A percentile compares a stretch with the other conserved stretches of the same genome.
Evolutionary conservation across 2,797 vertebrate species (phyloP).

Genomic region (Syngnathus rostellatus): DNA sequence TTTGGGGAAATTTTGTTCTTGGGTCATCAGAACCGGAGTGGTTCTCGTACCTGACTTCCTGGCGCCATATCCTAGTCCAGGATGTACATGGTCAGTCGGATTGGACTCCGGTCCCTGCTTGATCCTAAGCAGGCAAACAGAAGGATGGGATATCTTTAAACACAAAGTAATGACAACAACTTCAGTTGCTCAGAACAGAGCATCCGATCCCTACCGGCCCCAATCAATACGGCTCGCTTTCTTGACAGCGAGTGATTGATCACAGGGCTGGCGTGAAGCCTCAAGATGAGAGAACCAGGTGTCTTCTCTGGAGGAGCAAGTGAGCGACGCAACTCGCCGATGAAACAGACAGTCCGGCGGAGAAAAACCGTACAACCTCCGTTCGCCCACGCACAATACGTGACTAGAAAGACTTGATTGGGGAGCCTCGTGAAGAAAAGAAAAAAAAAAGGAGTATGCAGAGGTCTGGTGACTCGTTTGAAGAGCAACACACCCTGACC

Average conservation of each 20-base stretch:
- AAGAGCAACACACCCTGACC: slow-evolving; percentile 22
- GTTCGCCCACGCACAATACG: slow-evolving; percentile 59
- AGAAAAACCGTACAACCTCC: slow-evolving; percentile 45
- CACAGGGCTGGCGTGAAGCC: slow-evolving; percentile 51
- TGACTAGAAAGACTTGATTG: slow-evolving; percentile 54
- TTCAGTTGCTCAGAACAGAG: slow-evolving; percentile 23
- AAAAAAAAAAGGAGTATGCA: slow-evolving; percentile 29
- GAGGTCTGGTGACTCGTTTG: slow-evolving; percentile 12
- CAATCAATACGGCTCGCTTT: slow-evolving; percentile 57
- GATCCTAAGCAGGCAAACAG: background rate
- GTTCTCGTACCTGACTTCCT: background rate
- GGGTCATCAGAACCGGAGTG: background rate
- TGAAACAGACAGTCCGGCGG: slow-evolving; percentile 59
- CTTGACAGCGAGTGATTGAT: slow-evolving; percentile 62
- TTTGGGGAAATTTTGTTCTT: too few species aligned
- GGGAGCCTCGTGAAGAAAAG: slow-evolving; percentile 24
- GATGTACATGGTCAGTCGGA: background rate
- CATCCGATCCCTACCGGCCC: slow-evolving; percentile 27
- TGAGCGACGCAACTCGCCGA: slow-evolving; percentile 50
- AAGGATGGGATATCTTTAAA: background rate
- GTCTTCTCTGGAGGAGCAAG: slow-evolving; percentile 60
- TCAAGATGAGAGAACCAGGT: slow-evolving; percentile 64
- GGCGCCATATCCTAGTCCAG: background rate
- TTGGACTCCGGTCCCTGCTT: background rate
- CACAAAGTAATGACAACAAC: slow-evolving; percentile 15